These are phyloP conservation scores for Ophioderma brevispina DNA, from an alignment of 35 echinoderm and acorn worm species.

Conservation along the genomic window DNA sequence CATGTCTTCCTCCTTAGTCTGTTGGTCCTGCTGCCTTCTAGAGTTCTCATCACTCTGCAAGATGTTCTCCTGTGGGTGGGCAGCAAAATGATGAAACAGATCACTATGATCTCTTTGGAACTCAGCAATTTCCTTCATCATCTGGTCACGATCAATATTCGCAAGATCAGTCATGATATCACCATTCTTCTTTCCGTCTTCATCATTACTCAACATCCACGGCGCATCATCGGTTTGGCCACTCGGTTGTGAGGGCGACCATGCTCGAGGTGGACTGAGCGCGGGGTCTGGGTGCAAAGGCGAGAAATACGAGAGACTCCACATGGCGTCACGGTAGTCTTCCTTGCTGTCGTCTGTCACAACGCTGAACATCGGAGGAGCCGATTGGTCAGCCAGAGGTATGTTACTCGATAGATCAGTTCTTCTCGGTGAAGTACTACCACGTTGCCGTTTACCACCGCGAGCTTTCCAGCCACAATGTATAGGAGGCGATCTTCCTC, in stretches of 20 bases:
- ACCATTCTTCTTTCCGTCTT: constrained; percentile 36
- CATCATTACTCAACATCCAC: neutral
- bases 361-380: constrained; percentile 29
- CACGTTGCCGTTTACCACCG: neutral
- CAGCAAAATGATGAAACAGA: neutral
- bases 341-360: constrained; percentile 27
- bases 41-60: too few species aligned
- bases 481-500: too few species aligned
- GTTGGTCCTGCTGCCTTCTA: too few species aligned
- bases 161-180: neutral
- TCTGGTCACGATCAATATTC: neutral
- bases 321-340: constrained; percentile 74
- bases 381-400: neutral
- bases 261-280: constrained; percentile 73
- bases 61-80: neutral
- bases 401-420: neutral
- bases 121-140: neutral
- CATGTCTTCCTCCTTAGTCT: too few species aligned
- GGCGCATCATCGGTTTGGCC: neutral
- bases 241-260: constrained; percentile 58
- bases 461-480: neutral
- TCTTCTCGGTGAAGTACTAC: neutral
- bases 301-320: constrained; percentile 77
- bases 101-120: neutral
- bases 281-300: constrained; percentile 24